Base-by-base conservation (phyloP, 2,113 vertebrate species). In the Amazona vittata region DNA sequence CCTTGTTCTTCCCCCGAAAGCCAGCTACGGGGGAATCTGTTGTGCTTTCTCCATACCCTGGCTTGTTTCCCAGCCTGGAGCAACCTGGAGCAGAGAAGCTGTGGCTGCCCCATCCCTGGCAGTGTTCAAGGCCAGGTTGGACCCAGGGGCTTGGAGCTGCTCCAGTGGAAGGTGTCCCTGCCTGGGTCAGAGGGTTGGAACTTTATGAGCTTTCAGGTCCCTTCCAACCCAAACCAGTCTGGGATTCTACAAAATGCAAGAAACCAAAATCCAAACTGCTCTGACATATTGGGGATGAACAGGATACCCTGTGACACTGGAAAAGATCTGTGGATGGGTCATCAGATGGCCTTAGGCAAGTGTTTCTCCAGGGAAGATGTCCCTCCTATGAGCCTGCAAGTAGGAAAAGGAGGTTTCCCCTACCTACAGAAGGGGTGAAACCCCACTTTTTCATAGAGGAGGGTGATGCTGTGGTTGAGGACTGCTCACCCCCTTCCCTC, bases 201-300 rank as follows among this genome's bases (percentile, higher is more conserved):
- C 21, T 35, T 13, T 9, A 59, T 10, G 13, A 24, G 33, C 21
- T 59, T 59, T 35, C 1, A 59, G 57, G 33, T 59, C 57, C 21
- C 9, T 59, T 59, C n/a, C 33, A 35, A 35, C 33, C 33, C 57
- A 59, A 59, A 59, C n/a, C 21, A 59, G 57, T 15, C 33, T 35
- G 57, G 9, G 57, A 15, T 10, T 59, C 57, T 35, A 59, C 24
- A 13, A 70, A 6, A 70, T 24, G 62, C 15, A 41, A 28, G n/a
- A 65, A 43, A 73, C 16, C 44, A 39, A 31, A 11, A n/a, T 6
- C 46, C 17, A 7, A 39, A 39, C 14, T 8, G 16, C 22, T 50
- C n/a, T 46, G 69, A 17, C 22, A 8, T 6, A 35, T 19, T 0
- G 1, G 25, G 46, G 18, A 73, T 2, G 35, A 62, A 6, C 11